Evolutionary conservation across 2,797 vertebrate genomes (phyloP).

Genomic region (Merluccius polli): DNA sequence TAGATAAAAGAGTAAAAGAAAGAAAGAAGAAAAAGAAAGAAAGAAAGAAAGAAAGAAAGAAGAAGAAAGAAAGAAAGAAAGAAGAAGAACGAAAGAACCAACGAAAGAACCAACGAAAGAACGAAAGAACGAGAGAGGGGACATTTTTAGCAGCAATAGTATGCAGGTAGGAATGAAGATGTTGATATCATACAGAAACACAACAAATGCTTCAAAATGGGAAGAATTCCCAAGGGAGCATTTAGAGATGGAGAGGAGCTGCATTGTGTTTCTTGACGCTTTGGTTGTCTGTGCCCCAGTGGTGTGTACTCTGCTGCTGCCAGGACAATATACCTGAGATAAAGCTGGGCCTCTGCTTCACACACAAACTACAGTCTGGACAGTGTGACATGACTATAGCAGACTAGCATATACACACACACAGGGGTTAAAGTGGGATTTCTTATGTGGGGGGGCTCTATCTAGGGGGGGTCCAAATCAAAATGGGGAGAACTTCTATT

Average conservation of each 20-base stretch:
- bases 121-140: not conserved
- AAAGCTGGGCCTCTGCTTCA: slow-evolving; percentile 16
- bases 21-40: too few species aligned
- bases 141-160: not conserved
- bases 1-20: too few species aligned
- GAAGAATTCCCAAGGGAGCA: too few species aligned
- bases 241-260: too few species aligned
- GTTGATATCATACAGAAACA: not conserved
- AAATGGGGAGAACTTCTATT: too few species aligned
- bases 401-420: not conserved
- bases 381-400: not conserved
- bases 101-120: not conserved
- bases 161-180: not conserved
- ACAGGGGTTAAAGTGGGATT: too few species aligned
- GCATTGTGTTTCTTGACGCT: not conserved
- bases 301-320: not conserved
- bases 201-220: not conserved
- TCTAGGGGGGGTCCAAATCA: too few species aligned
- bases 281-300: not conserved
- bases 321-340: slow-evolving; percentile 17
- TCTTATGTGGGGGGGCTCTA: too few species aligned
- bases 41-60: slow-evolving; percentile 9
- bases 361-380: slow-evolving; percentile 3
- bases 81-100: not conserved
- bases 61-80: slow-evolving; percentile 8